A percentile compares a stretch with the other conserved stretches of the same genome.
phyloP scores from a whole-genome alignment of 2,888 invertebrate genomes.

The Gisinianus flammeolus region DNA sequence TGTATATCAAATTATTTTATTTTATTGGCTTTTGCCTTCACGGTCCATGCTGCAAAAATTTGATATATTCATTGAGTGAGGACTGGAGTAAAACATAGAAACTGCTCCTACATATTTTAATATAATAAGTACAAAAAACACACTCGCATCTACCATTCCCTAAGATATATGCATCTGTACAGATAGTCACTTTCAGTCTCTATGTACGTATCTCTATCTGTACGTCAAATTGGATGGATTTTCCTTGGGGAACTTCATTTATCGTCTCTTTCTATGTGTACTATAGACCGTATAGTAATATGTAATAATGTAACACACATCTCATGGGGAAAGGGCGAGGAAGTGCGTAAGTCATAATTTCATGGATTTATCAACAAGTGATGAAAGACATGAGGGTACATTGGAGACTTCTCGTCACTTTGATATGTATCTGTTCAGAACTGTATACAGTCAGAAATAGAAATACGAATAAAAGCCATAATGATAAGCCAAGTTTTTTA shows the following conservation, averaged over 20 bases:
- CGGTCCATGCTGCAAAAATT: neutral
- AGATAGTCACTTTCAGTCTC: no score
- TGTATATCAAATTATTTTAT: no score
- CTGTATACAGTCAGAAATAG: no score
- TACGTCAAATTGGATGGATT: no score
- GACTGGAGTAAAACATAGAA: no score
- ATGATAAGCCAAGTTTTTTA: neutral
- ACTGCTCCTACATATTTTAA: no score
- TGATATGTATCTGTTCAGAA: neutral
- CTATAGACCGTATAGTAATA: neutral
- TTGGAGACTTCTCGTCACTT: conserved; percentile 11
- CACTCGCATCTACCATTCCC: neutral
- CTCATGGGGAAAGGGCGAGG: neutral
- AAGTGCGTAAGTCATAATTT: conserved; percentile 20
- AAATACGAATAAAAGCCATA: neutral
- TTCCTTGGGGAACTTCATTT: conserved; percentile 12
- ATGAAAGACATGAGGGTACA: conserved; percentile 4
- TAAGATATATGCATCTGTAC: neutral
- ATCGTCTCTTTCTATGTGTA: neutral
- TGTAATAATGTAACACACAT: neutral
- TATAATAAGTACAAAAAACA: no score
- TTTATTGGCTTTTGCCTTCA: neutral
- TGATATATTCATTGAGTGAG: neutral
- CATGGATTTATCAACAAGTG: conserved; percentile 33
- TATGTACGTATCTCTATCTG: no score